Percentiles rank a stretch among this genome's conserved stretches.
phyloP scores from a whole-genome alignment of 2,888 invertebrate species.

The Drosophila picticornis region DNA sequence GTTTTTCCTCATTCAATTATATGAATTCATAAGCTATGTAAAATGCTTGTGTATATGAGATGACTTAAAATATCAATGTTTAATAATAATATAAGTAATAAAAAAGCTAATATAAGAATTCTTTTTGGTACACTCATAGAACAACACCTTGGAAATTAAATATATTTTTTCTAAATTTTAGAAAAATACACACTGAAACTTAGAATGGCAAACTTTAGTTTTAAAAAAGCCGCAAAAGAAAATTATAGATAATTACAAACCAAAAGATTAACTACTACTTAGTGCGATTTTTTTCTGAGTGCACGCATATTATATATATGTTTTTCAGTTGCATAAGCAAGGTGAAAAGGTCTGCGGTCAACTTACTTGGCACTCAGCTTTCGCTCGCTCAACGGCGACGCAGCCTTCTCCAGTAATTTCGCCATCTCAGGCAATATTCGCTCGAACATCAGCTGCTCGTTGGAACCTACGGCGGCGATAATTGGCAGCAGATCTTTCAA shows the following conservation, averaged over 20 bases:
- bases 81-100: too few relatives aligned
- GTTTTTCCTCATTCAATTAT: too few relatives aligned
- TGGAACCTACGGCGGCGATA: slow-evolving; percentile 67
- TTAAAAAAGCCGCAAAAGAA: not conserved
- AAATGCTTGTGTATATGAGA: too few relatives aligned
- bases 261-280: not conserved
- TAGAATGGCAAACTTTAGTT: not conserved
- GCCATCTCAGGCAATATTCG: slow-evolving; percentile 69
- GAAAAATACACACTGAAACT: not conserved
- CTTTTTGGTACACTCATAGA: too few relatives aligned
- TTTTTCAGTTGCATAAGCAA: not conserved
- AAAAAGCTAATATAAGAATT: too few relatives aligned
- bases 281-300: not conserved
- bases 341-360: not conserved
- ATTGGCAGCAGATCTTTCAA: slow-evolving; percentile 71
- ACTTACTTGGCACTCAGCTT: slow-evolving; percentile 71
- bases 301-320: not conserved
- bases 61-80: too few relatives aligned
- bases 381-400: slow-evolving; percentile 13
- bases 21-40: too few relatives aligned
- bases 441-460: slow-evolving; percentile 69
- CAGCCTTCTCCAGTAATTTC: slow-evolving; percentile 39
- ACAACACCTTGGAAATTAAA: too few relatives aligned
- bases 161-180: too few relatives aligned
- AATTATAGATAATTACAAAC: not conserved